Evolutionary conservation across 2,888 invertebrate species (phyloP).

Genomic region (Dryococelus australis): DNA sequence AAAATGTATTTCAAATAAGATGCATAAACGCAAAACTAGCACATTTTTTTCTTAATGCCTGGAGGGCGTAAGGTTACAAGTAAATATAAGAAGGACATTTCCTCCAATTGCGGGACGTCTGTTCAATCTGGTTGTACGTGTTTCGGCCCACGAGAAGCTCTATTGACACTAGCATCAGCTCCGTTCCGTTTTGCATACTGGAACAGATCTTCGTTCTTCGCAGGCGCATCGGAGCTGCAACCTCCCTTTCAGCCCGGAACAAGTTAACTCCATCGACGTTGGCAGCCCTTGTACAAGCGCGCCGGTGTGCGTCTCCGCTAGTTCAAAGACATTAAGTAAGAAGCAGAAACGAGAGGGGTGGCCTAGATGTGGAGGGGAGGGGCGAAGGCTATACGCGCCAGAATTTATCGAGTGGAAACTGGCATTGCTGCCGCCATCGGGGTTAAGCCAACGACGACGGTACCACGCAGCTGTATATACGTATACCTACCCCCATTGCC

Average conservation of each 20-base stretch:
- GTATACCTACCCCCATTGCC: constrained; percentile 6
- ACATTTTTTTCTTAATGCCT: no score
- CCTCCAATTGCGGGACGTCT: no score
- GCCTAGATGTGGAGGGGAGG: background rate
- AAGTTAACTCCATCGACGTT: constrained; percentile 22
- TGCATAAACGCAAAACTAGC: no score
- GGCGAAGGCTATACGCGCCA: background rate
- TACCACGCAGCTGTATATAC: constrained; percentile 18
- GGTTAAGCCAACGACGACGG: constrained; percentile 31
- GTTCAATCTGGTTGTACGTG: no score
- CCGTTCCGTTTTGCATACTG: background rate
- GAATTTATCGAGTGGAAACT: constrained; percentile 39
- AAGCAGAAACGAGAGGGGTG: constrained; percentile 28
- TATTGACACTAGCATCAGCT: background rate
- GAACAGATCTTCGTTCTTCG: background rate
- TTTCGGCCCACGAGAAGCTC: no score
- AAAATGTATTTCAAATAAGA: no score
- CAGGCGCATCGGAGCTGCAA: background rate
- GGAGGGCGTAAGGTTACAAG: no score
- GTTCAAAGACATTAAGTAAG: constrained; percentile 36
- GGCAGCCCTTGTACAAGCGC: constrained; percentile 12
- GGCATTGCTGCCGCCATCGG: constrained; percentile 30
- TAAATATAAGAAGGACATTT: no score
- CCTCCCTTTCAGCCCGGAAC: background rate
- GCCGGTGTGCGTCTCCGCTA: constrained; percentile 12